phyloP scores from a whole-genome alignment of 2,888 invertebrate genomes.

The Hydriomena furcata region DNA sequence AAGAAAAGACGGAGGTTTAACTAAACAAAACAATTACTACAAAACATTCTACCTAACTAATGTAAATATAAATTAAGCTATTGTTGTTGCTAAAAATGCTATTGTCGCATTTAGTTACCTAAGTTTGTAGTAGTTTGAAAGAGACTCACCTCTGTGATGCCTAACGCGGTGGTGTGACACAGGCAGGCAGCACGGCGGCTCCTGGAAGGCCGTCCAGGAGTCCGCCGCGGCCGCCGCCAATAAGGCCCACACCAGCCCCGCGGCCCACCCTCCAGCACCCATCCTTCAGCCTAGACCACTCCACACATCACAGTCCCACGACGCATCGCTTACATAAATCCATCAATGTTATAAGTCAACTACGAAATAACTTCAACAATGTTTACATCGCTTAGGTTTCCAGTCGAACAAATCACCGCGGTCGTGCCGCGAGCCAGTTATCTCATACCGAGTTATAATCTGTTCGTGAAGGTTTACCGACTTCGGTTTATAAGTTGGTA shows the following conservation, averaged over 20 bases:
- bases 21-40: no score
- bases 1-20: no score
- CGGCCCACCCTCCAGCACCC: slow-evolving; percentile 59
- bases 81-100: no score
- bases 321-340: slow-evolving; percentile 48
- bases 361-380: slow-evolving; percentile 69
- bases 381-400: slow-evolving; percentile 72
- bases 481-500: slow-evolving; percentile 73
- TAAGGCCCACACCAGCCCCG: slow-evolving; percentile 62
- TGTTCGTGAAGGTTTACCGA: slow-evolving; percentile 69
- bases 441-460: slow-evolving; percentile 75
- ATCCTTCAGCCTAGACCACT: slow-evolving; percentile 42
- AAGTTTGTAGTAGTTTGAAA: slow-evolving; percentile 5
- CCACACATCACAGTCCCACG: slow-evolving; percentile 54
- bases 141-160: slow-evolving; percentile 85
- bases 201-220: slow-evolving; percentile 86
- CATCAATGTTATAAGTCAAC: slow-evolving; percentile 60
- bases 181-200: slow-evolving; percentile 86
- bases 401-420: slow-evolving; percentile 69
- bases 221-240: slow-evolving; percentile 81
- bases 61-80: no score
- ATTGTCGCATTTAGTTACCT: no score
- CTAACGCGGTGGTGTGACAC: slow-evolving; percentile 84
- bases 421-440: slow-evolving; percentile 62
- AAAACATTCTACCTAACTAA: no score